Percentiles rank a stretch among this genome's conserved stretches.
phyloP scores from a whole-genome alignment of 2,797 vertebrate genomes.

The Centroberyx gerrardi region DNA sequence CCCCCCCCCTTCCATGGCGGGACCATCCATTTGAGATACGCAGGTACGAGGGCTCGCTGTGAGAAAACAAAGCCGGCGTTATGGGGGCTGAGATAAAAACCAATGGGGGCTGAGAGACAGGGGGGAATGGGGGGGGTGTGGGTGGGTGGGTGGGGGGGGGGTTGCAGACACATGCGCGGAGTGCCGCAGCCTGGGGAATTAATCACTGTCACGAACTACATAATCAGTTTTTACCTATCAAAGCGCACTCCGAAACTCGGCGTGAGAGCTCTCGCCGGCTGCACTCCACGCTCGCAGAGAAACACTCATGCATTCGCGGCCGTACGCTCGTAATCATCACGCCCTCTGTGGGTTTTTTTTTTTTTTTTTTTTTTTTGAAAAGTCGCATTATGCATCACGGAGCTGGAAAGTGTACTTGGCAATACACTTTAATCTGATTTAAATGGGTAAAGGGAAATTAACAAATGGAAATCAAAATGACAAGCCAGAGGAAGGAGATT shows the following conservation, averaged over 20 bases:
- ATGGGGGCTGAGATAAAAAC: slow-evolving; percentile 66
- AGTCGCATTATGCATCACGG: slow-evolving; percentile 24
- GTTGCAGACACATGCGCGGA: slow-evolving; percentile 56
- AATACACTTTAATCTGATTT: slow-evolving; percentile 25
- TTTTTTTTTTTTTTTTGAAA: background rate
- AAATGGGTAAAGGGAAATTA: slow-evolving; percentile 42
- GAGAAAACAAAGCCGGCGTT: slow-evolving; percentile 66
- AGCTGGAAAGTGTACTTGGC: background rate
- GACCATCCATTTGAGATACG: slow-evolving; percentile 71
- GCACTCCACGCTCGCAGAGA: slow-evolving; percentile 30
- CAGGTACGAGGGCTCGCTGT: slow-evolving; percentile 57
- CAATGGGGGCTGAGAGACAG: slow-evolving; percentile 49
- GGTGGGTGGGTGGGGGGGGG: background rate
- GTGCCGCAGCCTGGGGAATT: slow-evolving; percentile 66
- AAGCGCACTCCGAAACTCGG: slow-evolving; percentile 38
- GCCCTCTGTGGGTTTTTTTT: background rate
- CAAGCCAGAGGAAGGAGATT: background rate
- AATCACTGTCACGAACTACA: slow-evolving; percentile 67
- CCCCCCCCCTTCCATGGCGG: slow-evolving; percentile 61
- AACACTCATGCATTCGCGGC: slow-evolving; percentile 17
- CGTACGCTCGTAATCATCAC: background rate
- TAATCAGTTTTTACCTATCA: slow-evolving; percentile 61
- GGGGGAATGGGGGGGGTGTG: slow-evolving; percentile 7
- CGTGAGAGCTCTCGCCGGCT: slow-evolving; percentile 32
- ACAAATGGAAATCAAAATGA: slow-evolving; percentile 48